Base-by-base conservation (phyloP, 2,113 vertebrate species). In the pig (Sus scrofa) region DNA sequence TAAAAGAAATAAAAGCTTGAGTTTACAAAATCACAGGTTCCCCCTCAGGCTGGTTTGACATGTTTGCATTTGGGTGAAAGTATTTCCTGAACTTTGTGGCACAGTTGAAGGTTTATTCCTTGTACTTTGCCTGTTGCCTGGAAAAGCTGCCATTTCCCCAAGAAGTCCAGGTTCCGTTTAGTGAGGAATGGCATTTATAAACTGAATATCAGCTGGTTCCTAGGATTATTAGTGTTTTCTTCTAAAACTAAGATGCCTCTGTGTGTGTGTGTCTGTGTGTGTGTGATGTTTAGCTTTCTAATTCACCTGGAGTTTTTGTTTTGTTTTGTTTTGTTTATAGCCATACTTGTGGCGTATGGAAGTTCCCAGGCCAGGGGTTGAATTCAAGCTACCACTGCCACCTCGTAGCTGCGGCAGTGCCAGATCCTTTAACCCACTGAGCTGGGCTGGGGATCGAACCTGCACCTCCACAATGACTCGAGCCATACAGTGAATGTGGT, bases 301-400 rank as follows among this genome's bases (percentile, higher is more conserved):
- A 44, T 95, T 92, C 44, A 32, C 50, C 44, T 86, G 34, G 16
- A 68, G 62, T 60, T 93, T 73, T n/a, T 96, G 81, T 54, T 81
- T 85, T 44, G 44, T 44, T 44, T 44, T 44, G 44, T 44, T 44
- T 44, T 44, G 44, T 44, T 44, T 44, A 44, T 44, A 8, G 44
- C 44, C 44, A 44, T 8, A 44, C 44, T 44, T 44, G 44, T 8
- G 8, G 44, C 44, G 8, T 44, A 44, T 44, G 44, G 44, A 44
- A 44, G 44, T 44, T 8, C 44, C 44, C 44, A 44, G 44, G 44
- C 44, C 44, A 44, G 44, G 44, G 44, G 44, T 44, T 44, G 44
- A 8, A 44, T 44, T 44, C 8, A 8, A 44, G 44, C 44, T 44
- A 44, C 44, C 4, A 4, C 44, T 44, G 44, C 44, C 44, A 44